Evolutionary conservation across 2,888 invertebrate species (phyloP), one percentile per base, ranked within the genome.

Genomic region (Iselma pallidipennis): DNA sequence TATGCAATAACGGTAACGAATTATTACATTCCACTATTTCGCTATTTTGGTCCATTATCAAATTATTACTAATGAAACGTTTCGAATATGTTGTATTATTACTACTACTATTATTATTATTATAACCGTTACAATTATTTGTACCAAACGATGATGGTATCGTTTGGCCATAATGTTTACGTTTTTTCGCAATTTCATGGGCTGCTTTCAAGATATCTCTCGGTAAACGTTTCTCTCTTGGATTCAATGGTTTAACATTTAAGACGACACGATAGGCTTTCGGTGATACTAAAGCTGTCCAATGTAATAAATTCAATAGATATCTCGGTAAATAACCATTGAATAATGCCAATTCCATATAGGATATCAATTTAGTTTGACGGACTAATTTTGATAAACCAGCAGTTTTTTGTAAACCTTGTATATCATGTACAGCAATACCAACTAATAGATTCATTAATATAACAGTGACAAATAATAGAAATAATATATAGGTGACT

Each of bases 361-460:
- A 93, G 1, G 91, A 91, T 65, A 94, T 93, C n/a, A 94, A 80
- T 81, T 94, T 92, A 0, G 94, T 94, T 80, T 94, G 93, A 12
- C 93, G 85, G 9, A 94, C 93, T 6, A 94, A 83, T 75, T 93
- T 93, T 0, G 92, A 92, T 1, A 94, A 82, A 0, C 92, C 93
- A 0, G 94, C 94, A 0, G 93, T 93, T 83, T 93, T 93, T 70
- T 92, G 89, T 12, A 94, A 82, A 0, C 93, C 93, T 77, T 93
- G 93, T 60, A 94, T 94, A 76, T 94, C 94, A 72, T 94, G 92
- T 3, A 94, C 94, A 0, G 94, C 94, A 68, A 94, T 94, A 78
- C 94, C 94, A 14, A 94, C 92, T 0, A 94, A 83, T 0, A 94
- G 81, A 81, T 94, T 94, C 93, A 94, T 94, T 48, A 94, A 82